phyloP scores from a whole-genome alignment of 2,888 invertebrate genomes.

The Hylaea fasciaria region DNA sequence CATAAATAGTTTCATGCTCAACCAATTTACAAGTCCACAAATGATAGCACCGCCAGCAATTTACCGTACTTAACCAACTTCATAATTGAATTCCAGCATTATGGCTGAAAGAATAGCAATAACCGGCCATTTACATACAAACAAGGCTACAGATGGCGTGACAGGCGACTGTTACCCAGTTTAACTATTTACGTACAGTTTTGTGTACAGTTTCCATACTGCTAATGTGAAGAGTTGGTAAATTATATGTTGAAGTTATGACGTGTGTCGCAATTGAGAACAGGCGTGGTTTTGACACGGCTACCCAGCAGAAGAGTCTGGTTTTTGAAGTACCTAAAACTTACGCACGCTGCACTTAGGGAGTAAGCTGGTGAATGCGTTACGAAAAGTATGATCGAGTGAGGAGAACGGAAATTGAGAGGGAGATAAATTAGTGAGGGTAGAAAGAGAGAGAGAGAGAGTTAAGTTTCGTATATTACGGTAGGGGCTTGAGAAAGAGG shows the following conservation, averaged over 20 bases:
- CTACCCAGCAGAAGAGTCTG: too few relatives aligned
- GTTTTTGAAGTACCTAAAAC: too few relatives aligned
- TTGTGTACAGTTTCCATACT: slow-evolving; percentile 34
- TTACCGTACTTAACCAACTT: slow-evolving; percentile 37
- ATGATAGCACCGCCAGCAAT: slow-evolving; percentile 39
- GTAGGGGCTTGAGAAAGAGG: too few relatives aligned
- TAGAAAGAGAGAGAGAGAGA: too few relatives aligned
- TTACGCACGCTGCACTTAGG: too few relatives aligned
- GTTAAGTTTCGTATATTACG: too few relatives aligned
- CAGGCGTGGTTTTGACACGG: neutral
- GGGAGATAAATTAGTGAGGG: too few relatives aligned
- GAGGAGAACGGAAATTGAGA: too few relatives aligned
- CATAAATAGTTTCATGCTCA: slow-evolving; percentile 7
- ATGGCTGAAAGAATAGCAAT: slow-evolving; percentile 44
- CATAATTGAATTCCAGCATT: slow-evolving; percentile 52
- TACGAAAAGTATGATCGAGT: too few relatives aligned
- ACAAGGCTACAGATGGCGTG: slow-evolving; percentile 48
- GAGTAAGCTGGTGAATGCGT: too few relatives aligned
- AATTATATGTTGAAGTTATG: slow-evolving; percentile 35
- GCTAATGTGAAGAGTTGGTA: slow-evolving; percentile 41
- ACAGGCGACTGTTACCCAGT: slow-evolving; percentile 45
- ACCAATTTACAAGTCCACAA: slow-evolving; percentile 31
- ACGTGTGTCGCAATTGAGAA: slow-evolving; percentile 11
- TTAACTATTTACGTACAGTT: slow-evolving; percentile 42
- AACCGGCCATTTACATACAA: slow-evolving; percentile 52